A percentile compares a stretch with the other conserved stretches of the same genome.
These are phyloP conservation scores for Atherinosoma microstoma DNA, from an alignment of 2,797 vertebrate species.

Conservation along the genomic window DNA sequence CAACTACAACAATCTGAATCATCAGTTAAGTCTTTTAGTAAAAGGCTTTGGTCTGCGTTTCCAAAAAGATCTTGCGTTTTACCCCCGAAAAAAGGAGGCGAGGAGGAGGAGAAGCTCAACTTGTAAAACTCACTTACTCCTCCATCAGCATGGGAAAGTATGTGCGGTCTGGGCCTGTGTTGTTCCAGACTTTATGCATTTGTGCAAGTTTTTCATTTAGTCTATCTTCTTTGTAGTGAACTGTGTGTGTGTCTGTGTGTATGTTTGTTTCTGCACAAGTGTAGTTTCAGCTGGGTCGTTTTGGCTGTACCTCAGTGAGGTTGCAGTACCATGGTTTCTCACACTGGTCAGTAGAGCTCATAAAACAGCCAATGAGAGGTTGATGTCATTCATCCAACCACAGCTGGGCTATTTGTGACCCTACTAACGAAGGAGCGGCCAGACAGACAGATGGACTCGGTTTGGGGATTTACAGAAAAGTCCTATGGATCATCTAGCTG, in stretches of 20 bases:
- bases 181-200: constrained; percentile 24
- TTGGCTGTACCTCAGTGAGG: constrained; percentile 55
- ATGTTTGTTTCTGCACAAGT: constrained; percentile 13
- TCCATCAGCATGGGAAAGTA: constrained; percentile 70
- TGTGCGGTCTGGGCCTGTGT: constrained; percentile 59
- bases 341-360: constrained; percentile 66
- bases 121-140: constrained; percentile 69
- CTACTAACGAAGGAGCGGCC: constrained; percentile 48
- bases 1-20: constrained; percentile 79
- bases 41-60: constrained; percentile 64
- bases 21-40: constrained; percentile 57
- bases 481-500: constrained; percentile 58
- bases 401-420: constrained; percentile 72
- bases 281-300: constrained; percentile 30
- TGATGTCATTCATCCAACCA: constrained; percentile 75
- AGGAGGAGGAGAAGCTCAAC: constrained; percentile 61
- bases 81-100: constrained; percentile 56
- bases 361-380: constrained; percentile 75
- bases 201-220: constrained; percentile 13
- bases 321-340: constrained; percentile 69
- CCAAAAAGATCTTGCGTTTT: constrained; percentile 64
- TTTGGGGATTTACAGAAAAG: constrained; percentile 54
- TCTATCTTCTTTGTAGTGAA: constrained; percentile 8
- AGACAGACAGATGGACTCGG: constrained; percentile 57
- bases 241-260: constrained; percentile 17